Conservation (phyloP, 2,888 invertebrate genomes). For the Cantharis rustica region DNA sequence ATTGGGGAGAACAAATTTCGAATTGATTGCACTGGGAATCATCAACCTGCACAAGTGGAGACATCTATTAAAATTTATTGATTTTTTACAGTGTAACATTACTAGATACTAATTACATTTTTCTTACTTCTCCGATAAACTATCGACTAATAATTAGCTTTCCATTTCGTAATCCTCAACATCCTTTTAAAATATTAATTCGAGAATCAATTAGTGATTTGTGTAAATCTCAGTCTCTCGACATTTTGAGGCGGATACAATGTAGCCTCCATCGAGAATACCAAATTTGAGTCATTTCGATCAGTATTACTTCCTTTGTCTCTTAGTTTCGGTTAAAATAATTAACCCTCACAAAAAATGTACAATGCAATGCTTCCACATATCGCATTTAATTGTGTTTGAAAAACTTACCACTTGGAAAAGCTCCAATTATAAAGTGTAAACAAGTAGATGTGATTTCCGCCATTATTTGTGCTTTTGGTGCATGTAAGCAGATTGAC, state of each 20-base stretch:
- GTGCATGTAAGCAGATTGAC: background rate
- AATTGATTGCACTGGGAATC: background rate
- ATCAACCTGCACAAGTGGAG: too few relatives aligned
- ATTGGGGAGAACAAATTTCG: background rate
- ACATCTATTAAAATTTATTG: too few relatives aligned
- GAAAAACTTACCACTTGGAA: background rate
- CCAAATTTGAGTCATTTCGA: background rate
- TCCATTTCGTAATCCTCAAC: background rate
- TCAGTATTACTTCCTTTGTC: too few relatives aligned
- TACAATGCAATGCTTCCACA: background rate
- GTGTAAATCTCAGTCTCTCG: background rate
- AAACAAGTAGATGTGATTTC: background rate
- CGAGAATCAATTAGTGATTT: background rate
- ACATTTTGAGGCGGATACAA: background rate
- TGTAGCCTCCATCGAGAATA: background rate
- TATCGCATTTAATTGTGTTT: background rate
- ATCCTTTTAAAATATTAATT: background rate
- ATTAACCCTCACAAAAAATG: background rate
- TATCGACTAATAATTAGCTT: background rate
- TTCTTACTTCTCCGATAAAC: background rate
- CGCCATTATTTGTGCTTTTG: background rate
- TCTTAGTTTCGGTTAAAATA: background rate
- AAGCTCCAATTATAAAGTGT: background rate
- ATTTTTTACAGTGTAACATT: background rate
- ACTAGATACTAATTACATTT: background rate